Evolutionary conservation across 2,113 vertebrate species (phyloP).

Genomic region (Chitala chitala): DNA sequence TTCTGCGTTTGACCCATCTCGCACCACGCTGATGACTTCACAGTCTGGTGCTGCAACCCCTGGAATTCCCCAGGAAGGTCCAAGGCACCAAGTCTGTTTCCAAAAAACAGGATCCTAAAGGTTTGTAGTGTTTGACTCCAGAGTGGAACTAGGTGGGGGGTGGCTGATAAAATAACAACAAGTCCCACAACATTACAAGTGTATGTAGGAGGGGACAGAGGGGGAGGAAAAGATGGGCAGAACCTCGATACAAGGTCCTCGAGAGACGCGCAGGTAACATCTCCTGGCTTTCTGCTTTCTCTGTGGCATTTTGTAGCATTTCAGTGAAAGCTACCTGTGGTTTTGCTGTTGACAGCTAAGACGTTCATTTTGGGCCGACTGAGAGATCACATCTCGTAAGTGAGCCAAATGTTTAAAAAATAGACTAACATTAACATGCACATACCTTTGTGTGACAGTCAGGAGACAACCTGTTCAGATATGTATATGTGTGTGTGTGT

Average conservation of each 20-base stretch:
- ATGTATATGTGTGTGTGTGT: too few relatives aligned
- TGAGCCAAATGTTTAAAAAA: not conserved
- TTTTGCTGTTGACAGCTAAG: conserved; percentile 16
- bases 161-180: too few relatives aligned
- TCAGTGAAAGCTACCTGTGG: conserved; percentile 4
- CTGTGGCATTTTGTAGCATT: not conserved
- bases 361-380: not conserved
- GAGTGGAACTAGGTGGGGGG: too few relatives aligned
- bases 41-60: not conserved
- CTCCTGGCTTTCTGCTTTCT: not conserved
- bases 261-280: too few relatives aligned
- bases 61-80: not conserved
- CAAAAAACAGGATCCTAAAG: not conserved
- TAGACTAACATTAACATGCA: too few relatives aligned
- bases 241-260: too few relatives aligned
- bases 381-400: not conserved
- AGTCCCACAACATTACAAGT: too few relatives aligned
- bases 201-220: too few relatives aligned
- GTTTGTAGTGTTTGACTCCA: too few relatives aligned
- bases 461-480: too few relatives aligned
- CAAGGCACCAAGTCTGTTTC: too few relatives aligned
- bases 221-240: not conserved
- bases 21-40: conserved; percentile 1
- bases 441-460: too few relatives aligned
- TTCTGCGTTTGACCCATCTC: not conserved